phyloP scores from a whole-genome alignment of 2,113 vertebrate genomes.

The Passer domesticus region DNA sequence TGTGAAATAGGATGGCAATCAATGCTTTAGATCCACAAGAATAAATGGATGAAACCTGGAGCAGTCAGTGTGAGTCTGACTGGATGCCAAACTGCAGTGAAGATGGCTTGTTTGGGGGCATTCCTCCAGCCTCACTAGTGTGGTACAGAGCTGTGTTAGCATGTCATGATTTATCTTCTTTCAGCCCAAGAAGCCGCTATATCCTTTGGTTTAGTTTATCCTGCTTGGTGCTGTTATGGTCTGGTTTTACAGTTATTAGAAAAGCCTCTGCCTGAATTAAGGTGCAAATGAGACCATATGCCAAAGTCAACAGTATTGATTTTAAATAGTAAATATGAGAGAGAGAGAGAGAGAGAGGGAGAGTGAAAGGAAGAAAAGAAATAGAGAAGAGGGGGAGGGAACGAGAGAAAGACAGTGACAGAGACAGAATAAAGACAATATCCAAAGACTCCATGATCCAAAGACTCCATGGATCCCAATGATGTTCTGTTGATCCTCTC shows the following conservation, averaged over 20 bases:
- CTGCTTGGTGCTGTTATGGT: neutral
- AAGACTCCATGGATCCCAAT: rapidly evolving
- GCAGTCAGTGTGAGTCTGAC: neutral
- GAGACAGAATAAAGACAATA: neutral
- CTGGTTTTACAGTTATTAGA: neutral
- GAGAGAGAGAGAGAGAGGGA: neutral
- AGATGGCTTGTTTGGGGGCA: neutral
- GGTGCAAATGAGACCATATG: neutral
- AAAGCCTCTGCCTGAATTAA: neutral
- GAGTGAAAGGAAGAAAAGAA: neutral
- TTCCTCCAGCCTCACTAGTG: neutral
- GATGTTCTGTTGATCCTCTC: neutral
- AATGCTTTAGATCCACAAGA: neutral
- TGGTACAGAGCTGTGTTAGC: neutral
- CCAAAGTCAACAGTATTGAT: neutral
- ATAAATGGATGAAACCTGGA: neutral
- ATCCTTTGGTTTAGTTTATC: neutral
- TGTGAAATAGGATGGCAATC: neutral
- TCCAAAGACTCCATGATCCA: too few species aligned
- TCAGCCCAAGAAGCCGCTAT: neutral
- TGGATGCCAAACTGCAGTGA: neutral
- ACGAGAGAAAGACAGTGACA: neutral
- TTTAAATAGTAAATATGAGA: neutral
- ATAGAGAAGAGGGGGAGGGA: neutral
- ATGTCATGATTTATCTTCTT: neutral